Base-by-base conservation (phyloP, 2,888 invertebrate genomes). In the Orthosia gracilis region DNA sequence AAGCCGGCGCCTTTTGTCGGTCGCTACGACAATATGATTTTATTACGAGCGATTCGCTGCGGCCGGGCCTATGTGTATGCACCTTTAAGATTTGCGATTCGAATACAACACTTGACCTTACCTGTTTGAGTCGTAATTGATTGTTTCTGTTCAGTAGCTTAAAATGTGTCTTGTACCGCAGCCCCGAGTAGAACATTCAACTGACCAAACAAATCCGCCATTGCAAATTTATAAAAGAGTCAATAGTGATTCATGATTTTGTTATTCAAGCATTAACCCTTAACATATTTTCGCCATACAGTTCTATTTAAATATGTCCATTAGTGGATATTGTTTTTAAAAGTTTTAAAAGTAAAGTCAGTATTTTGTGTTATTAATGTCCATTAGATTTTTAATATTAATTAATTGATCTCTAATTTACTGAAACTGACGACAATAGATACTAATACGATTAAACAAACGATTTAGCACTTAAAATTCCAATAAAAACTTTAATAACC, bases 41-140 rank as follows among this genome's bases (percentile, higher is more conserved):
- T 93, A 93, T 91, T 89, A 88, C 91, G 78, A 40, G 80, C 91
- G 89, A 95, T 95, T 95, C 93, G 94, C 91, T 91, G 79, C 93
- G 90, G 87, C 70, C 69, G 78, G 71, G 65, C 79, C 85, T 86
- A 87, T 85, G 85, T 83, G 84, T 73, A 76, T 80, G 62, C 69
- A 78, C 80, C 84, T 84, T 87, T 80, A 84, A 62, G 67, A 83
- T 83, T 82, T 72, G 73, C 65, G 76, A 83, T 74, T 78, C 68
- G 61, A 84, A 73, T 74, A 69, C 65, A 77, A 83, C 88, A 89
- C 87, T 88, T 88, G 87, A 88, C 81, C 84, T 87, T 84, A 85
- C 83, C 83, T 83, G 64, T 61, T 55, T 78, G 57, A 21, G 57
- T 75, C 72, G 73, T 40, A 50, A 85, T 73, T 65, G 73, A 77